Base-by-base conservation (phyloP, 2,797 vertebrate genomes). In the Gila robusta region DNA sequence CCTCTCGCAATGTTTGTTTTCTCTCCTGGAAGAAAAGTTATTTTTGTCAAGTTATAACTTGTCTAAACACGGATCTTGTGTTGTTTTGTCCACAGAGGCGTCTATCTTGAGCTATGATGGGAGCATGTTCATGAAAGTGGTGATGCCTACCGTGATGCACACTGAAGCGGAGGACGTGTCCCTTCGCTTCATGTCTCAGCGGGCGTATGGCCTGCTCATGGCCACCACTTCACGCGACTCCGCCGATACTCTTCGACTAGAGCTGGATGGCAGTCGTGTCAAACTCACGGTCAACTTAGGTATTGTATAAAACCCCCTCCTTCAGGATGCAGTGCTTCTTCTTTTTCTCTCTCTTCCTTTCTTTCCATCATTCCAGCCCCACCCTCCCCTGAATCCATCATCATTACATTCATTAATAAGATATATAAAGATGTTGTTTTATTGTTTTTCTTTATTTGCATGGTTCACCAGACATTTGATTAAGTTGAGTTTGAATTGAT, bases 241-340 rank as follows among this genome's bases (percentile, higher is more conserved):
- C 0, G 98, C 98, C 0, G 98, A 99, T 93, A 99, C 98, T 0
- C 94, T 99, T 44, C 96, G 98, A 21, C 94, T 99, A 89, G 98
- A 99, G 94, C 94, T 99, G 91, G 98, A 99, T 0, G 97, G 97
- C 47, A 95, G 98, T 73, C 97, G 97, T 0, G 98, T 99, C 91
- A 99, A 99, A 92, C 98, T 99, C 86, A 99, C 98, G 92, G 98
- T 99, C 94, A 99, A 99, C 93, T 89, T 99, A 99, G 98, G 98
- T 99, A 99, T 98, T 92, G 97, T 99, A 97, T 96, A 86, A 49
- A 72, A 81, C 77, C 44, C 82, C 84, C 82, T 73, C 52, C 72
- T 89, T 66, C 83, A 90, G 88, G 90, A 90, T 88, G 88, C 88
- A 39, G 82, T 79, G 23, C 62, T 82, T 79, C 85, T 67, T 91